Base-by-base conservation (phyloP, 2,113 vertebrate species). In the Vicugna pacos region DNA sequence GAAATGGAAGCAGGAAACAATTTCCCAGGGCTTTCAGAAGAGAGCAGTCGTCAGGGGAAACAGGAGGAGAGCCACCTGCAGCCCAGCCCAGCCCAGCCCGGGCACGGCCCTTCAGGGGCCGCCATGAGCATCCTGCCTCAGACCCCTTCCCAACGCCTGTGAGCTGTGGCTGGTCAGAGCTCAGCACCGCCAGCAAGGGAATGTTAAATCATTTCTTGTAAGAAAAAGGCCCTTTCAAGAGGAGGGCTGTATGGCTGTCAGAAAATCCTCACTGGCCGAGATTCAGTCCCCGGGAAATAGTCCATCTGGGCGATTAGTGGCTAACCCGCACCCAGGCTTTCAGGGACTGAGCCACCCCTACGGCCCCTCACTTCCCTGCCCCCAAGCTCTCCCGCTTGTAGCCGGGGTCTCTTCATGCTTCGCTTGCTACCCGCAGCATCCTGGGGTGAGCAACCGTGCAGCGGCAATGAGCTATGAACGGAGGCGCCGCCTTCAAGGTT, bases 391-490 rank as follows among this genome's bases (percentile, higher is more conserved):
- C 46, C 82, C 35, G 20, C 92, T 17, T 32, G 22, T 0, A 17
- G 19, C 14, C 2, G 6, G 54, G 32, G 6, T 96, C 89, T 67
- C 95, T 92, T 13, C 24, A 32, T 30, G 67, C 62, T 85, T 84
- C 73, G 77, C 0, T 93, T 93, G 94, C 88, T 79, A 84, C 48
- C 73, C 32, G 48, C 67, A 94, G 80, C 35, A 80, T 82, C 80
- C 30, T 62, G 46, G 2, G 11, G 56, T 30, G 13, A 96, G 93
- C 46, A 62, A 80, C 20, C 22, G 50, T 69, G 88, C 0, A 0
- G 73, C 52, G 69, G 95, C 64, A 75, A 52, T 28, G 80, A 79
- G 81, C 82, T 79, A 89, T 83, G 91, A 91, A 92, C 8, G 16
- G 30, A 75, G n/a, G 35, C 30, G 12, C 97, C 64, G 69, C 70